Evolutionary conservation across 2,797 vertebrate genomes (phyloP), one percentile per base, ranked within the genome.

Genomic region (Gallirallus australis): DNA sequence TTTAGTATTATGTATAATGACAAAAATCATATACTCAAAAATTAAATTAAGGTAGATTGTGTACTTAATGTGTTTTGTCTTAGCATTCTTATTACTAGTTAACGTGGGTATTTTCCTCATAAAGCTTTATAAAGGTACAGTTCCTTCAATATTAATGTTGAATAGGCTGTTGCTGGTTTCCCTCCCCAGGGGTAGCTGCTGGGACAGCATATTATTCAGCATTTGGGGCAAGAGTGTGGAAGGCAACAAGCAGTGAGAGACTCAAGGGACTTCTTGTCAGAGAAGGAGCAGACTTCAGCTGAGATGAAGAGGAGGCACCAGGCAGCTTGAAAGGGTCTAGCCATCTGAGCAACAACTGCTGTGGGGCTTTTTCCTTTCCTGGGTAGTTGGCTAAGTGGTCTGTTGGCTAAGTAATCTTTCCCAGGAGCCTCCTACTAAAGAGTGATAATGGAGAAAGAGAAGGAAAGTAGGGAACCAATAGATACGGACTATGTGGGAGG

Each of bases 391-490:
- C 14, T 65, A 31, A 53, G 17, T 13, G 25, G 8, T 45, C 18
- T 6, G 1, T 37, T 37, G 35, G 35, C 35, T 37, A 37, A 37
- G 37, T 37, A 18, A 31, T 60, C 9, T 1, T 71, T 60, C 37
- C 48, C 37, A 80, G 21, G 14, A 70, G 12, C 31, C 17, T 78
- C 30, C 28, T 25, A 40, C 11, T 11, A 52, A 56, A 19, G 42
- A 68, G 7, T 1, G 1, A 8, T 9, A 35, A 42, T 12, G 17
- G 53, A 23, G 56, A 73, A 85, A 59, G 4, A 7, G 21, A 86
- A 66, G 47, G 14, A 61, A 92, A 63, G 13, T 8, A 78, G 23
- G 15, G 15, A 72, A 68, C 11, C 0, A 0, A 31, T 2, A 91
- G 5, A 6, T 28, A 16, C 9, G 12, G 47, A 56, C 11, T 40